A percentile compares a stretch with the other conserved stretches of the same genome.
Evolutionary conservation across 2,888 invertebrate genomes (phyloP).

Genomic region (Myathropa florea): DNA sequence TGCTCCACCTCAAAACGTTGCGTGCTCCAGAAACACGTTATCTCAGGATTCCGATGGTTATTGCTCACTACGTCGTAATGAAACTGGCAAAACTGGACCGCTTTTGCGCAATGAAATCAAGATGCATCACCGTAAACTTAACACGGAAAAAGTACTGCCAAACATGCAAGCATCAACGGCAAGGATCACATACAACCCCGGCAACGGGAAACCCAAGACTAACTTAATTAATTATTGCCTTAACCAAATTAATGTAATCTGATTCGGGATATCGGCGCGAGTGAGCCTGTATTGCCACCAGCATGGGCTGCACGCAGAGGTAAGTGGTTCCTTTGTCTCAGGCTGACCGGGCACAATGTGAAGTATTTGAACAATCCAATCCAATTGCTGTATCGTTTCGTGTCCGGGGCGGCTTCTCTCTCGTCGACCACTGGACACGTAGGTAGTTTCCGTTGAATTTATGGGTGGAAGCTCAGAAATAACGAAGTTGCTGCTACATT

Average conservation of each 20-base stretch:
- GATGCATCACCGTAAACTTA: constrained; percentile 28
- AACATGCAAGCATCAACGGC: constrained; percentile 34
- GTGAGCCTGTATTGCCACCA: constrained; percentile 3
- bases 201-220: not conserved
- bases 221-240: constrained; percentile 61
- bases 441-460: constrained; percentile 39
- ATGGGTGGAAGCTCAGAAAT: constrained; percentile 37
- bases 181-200: constrained; percentile 35
- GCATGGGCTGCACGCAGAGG: constrained; percentile 45
- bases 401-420: constrained; percentile 16
- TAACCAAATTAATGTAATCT: constrained; percentile 51
- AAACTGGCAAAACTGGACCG: constrained; percentile 30
- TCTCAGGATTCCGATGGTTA: constrained; percentile 53
- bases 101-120: constrained; percentile 45
- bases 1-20: not conserved
- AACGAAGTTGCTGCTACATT: constrained; percentile 30
- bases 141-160: constrained; percentile 43
- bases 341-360: not conserved
- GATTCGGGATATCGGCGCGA: constrained; percentile 1
- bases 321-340: constrained; percentile 44
- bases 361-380: constrained; percentile 39
- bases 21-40: constrained; percentile 29
- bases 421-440: not conserved
- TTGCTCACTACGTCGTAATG: constrained; percentile 45
- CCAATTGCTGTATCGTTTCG: not conserved